Evolutionary conservation across 30 jellyfish, hydroid and myxozoan genomes (phyloP), one percentile per base, ranked within the genome.

Genomic region (Chironex yamaguchii): DNA sequence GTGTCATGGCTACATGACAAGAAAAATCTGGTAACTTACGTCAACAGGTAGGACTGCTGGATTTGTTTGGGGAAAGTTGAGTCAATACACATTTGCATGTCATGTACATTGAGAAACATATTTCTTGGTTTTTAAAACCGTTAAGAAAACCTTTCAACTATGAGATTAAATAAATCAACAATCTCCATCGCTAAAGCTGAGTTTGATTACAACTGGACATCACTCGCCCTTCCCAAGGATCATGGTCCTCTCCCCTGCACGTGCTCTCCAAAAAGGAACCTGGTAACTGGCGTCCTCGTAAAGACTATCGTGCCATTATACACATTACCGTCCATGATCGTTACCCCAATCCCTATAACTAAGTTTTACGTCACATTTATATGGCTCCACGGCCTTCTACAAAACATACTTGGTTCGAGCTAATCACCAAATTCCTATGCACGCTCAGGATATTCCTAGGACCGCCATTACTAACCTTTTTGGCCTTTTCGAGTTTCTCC

Each of bases 401-500:
- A 42, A 42, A 17, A 17, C 58, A 9, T 9, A 42, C 17, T 17
- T 42, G 9, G 17, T 42, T 42, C 58, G 81, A 4, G 73, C 21
- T 13, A 13, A 67, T 29, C 71, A 9, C 73, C 81, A 67, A 36
- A 67, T 67, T 29, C 81, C 81, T 4, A 4, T 36, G 11, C 21
- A 71, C n/a, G 6, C 72, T 42, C 75, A 67, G 14, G 81, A 67
- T 29, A 22, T 6, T 13, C 22, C 71, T 20, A 67, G 28, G 22
- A 67, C 81, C 22, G 81, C 81, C 11, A 22, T 67, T 29, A 67
- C 20, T 27, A 67, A 71, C 31, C 71, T 4, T 13, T 67, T 67
- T 22, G 81, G 81, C 6, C 72, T 67, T 17, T 67, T 67, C 24
- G 81, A 67, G 24, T 67, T 17, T 29, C 71, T 17, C 23, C 72